Percentiles rank a stretch among this genome's conserved stretches.
Evolutionary conservation across 2,113 vertebrate genomes (phyloP).

Genomic region (Salvelinus namaycush): DNA sequence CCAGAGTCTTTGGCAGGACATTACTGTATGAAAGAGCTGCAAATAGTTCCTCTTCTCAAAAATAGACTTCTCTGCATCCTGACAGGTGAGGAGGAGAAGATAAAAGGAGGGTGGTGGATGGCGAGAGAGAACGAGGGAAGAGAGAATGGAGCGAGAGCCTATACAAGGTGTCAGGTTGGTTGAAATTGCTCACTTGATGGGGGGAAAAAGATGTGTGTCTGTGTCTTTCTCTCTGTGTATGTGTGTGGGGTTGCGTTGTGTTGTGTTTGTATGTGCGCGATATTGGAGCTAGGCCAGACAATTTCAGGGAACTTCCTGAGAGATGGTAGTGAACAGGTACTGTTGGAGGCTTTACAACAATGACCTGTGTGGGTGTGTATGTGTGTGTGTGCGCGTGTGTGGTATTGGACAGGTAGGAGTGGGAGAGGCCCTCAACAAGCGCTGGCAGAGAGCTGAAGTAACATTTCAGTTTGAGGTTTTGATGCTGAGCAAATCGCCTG

Average conservation of each 20-base stretch:
- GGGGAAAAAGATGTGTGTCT: slow-evolving; percentile 29
- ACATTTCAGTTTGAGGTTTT: slow-evolving; percentile 65
- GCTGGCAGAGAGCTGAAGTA: slow-evolving; percentile 59
- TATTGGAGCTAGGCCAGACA: too few relatives aligned
- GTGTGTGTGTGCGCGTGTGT: background rate
- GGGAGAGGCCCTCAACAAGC: slow-evolving; percentile 48
- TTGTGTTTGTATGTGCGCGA: too few relatives aligned
- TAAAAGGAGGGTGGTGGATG: slow-evolving; percentile 13
- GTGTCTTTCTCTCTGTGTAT: slow-evolving; percentile 25
- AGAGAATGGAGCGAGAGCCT: background rate
- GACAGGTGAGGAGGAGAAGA: slow-evolving; percentile 7
- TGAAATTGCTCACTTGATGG: slow-evolving; percentile 58
- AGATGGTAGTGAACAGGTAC: too few relatives aligned
- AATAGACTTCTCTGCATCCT: background rate
- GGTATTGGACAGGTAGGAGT: background rate
- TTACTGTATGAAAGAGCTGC: background rate
- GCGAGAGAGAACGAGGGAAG: background rate
- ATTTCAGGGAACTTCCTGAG: too few relatives aligned
- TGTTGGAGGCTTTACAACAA: too few relatives aligned
- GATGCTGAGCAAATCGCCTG: slow-evolving; percentile 48
- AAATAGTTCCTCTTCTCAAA: slow-evolving; percentile 11
- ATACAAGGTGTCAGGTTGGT: slow-evolving; percentile 51
- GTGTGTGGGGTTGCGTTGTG: background rate
- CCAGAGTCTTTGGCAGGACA: slow-evolving; percentile 1
- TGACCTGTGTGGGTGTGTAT: slow-evolving; percentile 4